These are phyloP conservation scores for Hemiscyllium ocellatum DNA, from an alignment of 2,113 vertebrate genomes.

Conservation along the genomic window DNA sequence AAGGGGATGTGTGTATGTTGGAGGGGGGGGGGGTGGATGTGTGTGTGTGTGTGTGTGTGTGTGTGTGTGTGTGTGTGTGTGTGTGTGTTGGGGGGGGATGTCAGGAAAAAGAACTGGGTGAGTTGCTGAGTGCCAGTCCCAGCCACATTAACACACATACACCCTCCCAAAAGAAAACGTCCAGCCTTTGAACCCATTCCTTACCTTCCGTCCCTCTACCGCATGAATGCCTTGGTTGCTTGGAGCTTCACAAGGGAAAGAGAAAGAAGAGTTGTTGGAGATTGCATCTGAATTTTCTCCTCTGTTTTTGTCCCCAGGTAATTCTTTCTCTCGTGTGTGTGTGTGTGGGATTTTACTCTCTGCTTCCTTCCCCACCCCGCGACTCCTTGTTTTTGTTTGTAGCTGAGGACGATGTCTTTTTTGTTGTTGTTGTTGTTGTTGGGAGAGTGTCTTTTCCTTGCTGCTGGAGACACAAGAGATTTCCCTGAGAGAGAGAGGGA, in stretches of 20 bases:
- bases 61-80: background rate
- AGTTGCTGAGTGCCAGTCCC: background rate
- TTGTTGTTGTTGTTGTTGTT: too few species aligned
- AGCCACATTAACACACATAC: background rate
- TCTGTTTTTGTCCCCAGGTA: background rate
- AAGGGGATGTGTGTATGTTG: too few species aligned
- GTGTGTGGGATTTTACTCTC: too few species aligned
- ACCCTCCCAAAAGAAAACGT: background rate
- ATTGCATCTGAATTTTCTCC: background rate
- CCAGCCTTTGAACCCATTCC: background rate
- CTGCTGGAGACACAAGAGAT: background rate
- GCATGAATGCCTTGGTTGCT: background rate
- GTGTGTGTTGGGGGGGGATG: background rate
- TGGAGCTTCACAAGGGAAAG: constrained; percentile 10
- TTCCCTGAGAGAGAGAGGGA: background rate
- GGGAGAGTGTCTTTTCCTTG: background rate
- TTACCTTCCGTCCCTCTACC: constrained; percentile 10
- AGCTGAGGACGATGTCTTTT: background rate
- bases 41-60: background rate
- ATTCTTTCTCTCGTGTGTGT: background rate
- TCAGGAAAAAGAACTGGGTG: background rate
- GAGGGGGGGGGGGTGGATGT: too few species aligned
- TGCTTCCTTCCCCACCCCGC: background rate
- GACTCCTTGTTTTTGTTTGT: background rate
- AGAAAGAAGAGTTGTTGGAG: background rate